Evolutionary conservation across 1,140 invertebrate genomes (phyloP), one percentile per base, ranked within the genome.

Genomic region (Nilaparvata lugens): DNA sequence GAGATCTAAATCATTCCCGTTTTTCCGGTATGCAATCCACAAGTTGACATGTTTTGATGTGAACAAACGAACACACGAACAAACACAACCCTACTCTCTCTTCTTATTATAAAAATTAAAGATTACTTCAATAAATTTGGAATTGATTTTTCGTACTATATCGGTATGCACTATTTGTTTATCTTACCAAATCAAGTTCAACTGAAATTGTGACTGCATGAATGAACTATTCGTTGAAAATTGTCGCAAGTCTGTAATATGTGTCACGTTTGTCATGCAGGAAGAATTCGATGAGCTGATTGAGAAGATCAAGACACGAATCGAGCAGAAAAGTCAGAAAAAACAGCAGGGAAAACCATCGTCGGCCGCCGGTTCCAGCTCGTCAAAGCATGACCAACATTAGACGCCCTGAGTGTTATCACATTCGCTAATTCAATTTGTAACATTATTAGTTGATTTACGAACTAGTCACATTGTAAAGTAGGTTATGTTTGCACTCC

Each of bases 251-350:
- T 53, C 53, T 53, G 13, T 51, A 58, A 56, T 58, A 42, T 60
- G 64, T 66, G 68, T 28, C 9, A 4, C 28, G 9, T 28, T 28
- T 28, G 28, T 28, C 28, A 28, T 71, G 64, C 62, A 80, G 74
- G 73, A 77, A 31, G 84, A 86, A 71, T 75, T 87, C 65, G 76
- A 83, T 56, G 78, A 78, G 61, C 74, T 87, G 43, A 78, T 84
- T 65, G 75, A 79, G 1, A 84, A 83, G 74, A 67, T 86, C 28
- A 77, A 83, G 68, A 75, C 73, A 9, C 69, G 72, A 62, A 82
- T 83, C 64, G 79, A 79, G 73, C 69, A 72, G 63, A 80, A 79
- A 74, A 74, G 73, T 64, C 75, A 76, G 65, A 79, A 78, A 69
- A 75, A 69, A 61, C 21, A 24, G 13, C 48, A 53, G 43, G 52